Conservation (phyloP, 2,888 invertebrate species). For the Micoletzkya japonica region DNA sequence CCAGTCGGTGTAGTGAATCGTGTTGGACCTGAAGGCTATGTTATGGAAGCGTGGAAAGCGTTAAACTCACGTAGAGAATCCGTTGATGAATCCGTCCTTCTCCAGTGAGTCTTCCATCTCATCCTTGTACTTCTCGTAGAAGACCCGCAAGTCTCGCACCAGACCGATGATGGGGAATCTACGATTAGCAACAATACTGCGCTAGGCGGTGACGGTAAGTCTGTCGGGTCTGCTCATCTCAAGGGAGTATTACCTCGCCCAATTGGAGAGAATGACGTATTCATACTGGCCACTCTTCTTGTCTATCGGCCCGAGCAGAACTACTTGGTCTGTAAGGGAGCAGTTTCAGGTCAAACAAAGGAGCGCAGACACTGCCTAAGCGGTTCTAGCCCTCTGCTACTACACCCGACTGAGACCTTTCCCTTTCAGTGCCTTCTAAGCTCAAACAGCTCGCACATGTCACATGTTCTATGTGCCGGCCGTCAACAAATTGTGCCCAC, state of each 20-base stretch:
- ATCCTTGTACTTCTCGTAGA: constrained; percentile 43
- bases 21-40: constrained; percentile 14
- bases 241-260: constrained; percentile 36
- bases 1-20: constrained; percentile 49
- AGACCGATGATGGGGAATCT: constrained; percentile 51
- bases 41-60: not conserved
- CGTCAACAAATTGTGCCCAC: no score
- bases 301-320: constrained; percentile 42
- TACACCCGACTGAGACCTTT: no score
- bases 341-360: not conserved
- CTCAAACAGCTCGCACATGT: no score
- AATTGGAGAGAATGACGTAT: constrained; percentile 51
- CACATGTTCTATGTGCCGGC: no score
- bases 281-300: constrained; percentile 46
- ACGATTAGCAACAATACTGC: not conserved
- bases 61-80: constrained; percentile 36
- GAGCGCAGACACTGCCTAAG: not conserved
- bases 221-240: not conserved
- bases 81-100: constrained; percentile 45
- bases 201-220: not conserved
- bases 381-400: no score
- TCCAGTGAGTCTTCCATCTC: constrained; percentile 41
- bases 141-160: constrained; percentile 41
- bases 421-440: no score
- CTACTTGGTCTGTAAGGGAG: constrained; percentile 42